Evolutionary conservation across 35 echinoderm and acorn worm species (phyloP).

Genomic region (Heliocidaris tuberculata): DNA sequence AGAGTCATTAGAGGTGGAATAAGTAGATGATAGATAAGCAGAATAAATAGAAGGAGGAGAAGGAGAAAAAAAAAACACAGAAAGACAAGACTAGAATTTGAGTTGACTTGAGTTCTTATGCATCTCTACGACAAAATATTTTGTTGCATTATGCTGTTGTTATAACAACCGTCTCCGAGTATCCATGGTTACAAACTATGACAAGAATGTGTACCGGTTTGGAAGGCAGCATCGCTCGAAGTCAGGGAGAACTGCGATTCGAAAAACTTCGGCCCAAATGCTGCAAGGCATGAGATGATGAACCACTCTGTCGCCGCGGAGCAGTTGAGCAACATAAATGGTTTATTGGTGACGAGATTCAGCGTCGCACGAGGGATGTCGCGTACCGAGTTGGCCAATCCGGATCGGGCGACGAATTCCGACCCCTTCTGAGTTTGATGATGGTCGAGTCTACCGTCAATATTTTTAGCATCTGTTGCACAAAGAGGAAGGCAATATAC

Average conservation of each 20-base stretch:
- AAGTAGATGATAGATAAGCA: too few relatives aligned
- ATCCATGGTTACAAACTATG: too few relatives aligned
- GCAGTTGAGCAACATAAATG: conserved; percentile 69
- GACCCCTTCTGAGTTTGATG: conserved; percentile 62
- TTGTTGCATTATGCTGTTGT: too few relatives aligned
- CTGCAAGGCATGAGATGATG: conserved; percentile 74
- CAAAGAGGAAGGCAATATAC: neutral
- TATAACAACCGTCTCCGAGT: too few relatives aligned
- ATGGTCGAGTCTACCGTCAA: neutral
- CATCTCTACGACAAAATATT: too few relatives aligned
- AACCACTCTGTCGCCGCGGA: conserved; percentile 74
- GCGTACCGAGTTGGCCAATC: conserved; percentile 32
- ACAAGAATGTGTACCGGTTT: conserved; percentile 59
- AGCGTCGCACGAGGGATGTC: conserved; percentile 80
- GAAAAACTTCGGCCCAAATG: conserved; percentile 88
- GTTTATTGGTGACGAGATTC: conserved; percentile 71
- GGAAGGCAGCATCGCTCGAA: conserved; percentile 71
- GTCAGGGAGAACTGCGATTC: conserved; percentile 87
- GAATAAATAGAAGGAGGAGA: too few relatives aligned
- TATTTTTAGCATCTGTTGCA: conserved; percentile 40
- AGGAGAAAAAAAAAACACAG: too few relatives aligned
- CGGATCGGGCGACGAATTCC: conserved; percentile 50
- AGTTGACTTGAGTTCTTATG: too few relatives aligned
- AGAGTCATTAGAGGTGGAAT: too few relatives aligned
- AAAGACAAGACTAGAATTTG: too few relatives aligned